These are phyloP conservation scores for Dallia pectoralis DNA, from an alignment of 2,797 vertebrate genomes.

Conservation along the genomic window DNA sequence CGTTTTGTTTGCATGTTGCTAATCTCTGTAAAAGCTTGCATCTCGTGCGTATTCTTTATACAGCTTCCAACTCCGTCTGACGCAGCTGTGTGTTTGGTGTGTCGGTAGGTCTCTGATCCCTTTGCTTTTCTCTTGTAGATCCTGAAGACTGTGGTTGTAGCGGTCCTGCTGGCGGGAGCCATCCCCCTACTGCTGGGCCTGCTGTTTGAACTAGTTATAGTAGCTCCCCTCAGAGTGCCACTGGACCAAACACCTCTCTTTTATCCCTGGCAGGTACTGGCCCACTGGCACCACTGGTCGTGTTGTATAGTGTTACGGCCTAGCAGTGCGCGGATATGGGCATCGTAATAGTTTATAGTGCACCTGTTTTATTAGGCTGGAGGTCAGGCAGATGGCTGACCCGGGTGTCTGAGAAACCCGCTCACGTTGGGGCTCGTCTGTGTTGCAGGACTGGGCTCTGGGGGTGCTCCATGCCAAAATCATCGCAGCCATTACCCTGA, in stretches of 20 bases:
- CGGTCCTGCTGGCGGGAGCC: slow-evolving; percentile 91
- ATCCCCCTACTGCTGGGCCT: slow-evolving; percentile 93
- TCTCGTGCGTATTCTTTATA: background rate
- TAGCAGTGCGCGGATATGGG: background rate
- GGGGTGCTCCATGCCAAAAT: slow-evolving; percentile 98
- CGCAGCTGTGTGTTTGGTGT: background rate
- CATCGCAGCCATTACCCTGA: slow-evolving; percentile 94
- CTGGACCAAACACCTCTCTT: slow-evolving; percentile 98
- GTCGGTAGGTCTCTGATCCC: background rate
- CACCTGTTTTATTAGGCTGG: background rate
- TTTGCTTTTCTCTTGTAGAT: slow-evolving; percentile 73
- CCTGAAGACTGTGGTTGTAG: slow-evolving; percentile 94
- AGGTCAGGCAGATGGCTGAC: background rate
- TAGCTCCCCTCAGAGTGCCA: slow-evolving; percentile 93
- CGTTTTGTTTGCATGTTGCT: background rate
- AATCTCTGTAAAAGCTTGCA: background rate
- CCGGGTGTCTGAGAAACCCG: background rate
- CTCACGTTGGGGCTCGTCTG: background rate
- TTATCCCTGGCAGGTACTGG: slow-evolving; percentile 95
- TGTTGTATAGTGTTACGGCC: background rate
- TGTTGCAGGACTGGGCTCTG: slow-evolving; percentile 91
- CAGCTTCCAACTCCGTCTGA: background rate
- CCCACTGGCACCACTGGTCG: background rate
- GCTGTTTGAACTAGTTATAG: slow-evolving; percentile 95
- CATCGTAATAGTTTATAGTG: background rate